Base-by-base conservation (phyloP, 2,113 vertebrate species). In the Atractosteus spatula region DNA sequence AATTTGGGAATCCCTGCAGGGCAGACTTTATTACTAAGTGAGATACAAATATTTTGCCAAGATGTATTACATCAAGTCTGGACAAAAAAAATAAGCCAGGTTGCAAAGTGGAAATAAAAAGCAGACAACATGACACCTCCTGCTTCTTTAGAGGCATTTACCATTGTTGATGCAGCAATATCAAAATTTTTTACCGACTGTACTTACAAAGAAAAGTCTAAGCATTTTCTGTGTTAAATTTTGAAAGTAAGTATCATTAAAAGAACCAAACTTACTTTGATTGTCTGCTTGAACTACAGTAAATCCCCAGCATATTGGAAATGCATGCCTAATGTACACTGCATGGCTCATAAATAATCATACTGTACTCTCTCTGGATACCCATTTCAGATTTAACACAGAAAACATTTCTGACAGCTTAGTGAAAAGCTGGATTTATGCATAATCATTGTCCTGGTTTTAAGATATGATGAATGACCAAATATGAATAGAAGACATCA, bases 1-100 rank as follows among this genome's bases (percentile, higher is more conserved):
- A 76, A 82, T 87, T 84, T 86, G 51, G 64, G 55, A 55, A 76
- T 79, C 74, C 68, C 78, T 76, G 74, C 59, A 16, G 80, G 77
- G 76, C 73, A 75, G 70, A 80, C 81, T 78, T 79, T 83, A 83
- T 83, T 82, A 82, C 65, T 44, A 78, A 74, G 69, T 77, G 71
- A 79, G 83, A 79, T 70, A 72, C 81, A 87, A 89, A 88, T 84
- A 85, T 87, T 89, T 87, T 81, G 83, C 78, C 76, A 83, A 84
- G 83, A 84, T 85, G 82, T 84, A 83, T 84, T 83, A 79, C 81
- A 82, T 86, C 84, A 81, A 71, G 77, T 74, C 71, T 63, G n/a
- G 83, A 87, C 41, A 81, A 85, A 83, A 83, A 78, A 54, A 71
- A 64, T 75, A 79, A 87, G 87, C 85, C 85, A 83, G 79, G 75